Percentiles rank a stretch among this genome's conserved stretches.
Conservation (phyloP, 2,888 invertebrate species). For the Megaustenia siamemsis region DNA sequence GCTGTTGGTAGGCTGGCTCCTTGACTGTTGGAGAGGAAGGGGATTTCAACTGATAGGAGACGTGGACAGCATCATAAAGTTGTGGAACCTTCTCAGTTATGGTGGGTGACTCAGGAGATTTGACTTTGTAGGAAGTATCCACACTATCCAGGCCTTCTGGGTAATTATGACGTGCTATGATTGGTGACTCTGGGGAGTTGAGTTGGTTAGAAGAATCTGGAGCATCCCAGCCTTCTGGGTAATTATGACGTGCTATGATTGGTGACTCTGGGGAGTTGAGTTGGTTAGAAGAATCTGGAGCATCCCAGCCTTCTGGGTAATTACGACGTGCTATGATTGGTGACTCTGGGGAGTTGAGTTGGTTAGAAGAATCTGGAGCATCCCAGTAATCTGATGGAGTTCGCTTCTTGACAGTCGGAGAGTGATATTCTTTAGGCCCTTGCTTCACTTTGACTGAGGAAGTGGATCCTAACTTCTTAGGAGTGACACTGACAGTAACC, state of each 20-base stretch:
- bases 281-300: background rate
- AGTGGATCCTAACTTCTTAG: background rate
- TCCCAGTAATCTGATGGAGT: background rate
- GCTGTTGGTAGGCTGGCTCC: background rate
- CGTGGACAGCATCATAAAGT: background rate
- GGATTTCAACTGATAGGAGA: background rate
- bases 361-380: background rate
- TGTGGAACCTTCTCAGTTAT: background rate
- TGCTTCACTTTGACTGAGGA: background rate
- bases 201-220: background rate
- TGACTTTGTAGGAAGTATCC: background rate
- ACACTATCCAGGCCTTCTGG: background rate
- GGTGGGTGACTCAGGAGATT: background rate
- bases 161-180: too few relatives aligned
- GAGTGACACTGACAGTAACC: background rate
- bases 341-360: background rate
- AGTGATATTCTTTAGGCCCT: background rate
- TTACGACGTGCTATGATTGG: background rate
- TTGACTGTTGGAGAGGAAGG: background rate
- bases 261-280: background rate
- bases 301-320: background rate
- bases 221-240: background rate
- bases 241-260: background rate
- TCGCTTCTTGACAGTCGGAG: background rate
- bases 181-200: background rate